Base-by-base conservation (phyloP, 1,140 invertebrate genomes). In the Drosophila rufa region DNA sequence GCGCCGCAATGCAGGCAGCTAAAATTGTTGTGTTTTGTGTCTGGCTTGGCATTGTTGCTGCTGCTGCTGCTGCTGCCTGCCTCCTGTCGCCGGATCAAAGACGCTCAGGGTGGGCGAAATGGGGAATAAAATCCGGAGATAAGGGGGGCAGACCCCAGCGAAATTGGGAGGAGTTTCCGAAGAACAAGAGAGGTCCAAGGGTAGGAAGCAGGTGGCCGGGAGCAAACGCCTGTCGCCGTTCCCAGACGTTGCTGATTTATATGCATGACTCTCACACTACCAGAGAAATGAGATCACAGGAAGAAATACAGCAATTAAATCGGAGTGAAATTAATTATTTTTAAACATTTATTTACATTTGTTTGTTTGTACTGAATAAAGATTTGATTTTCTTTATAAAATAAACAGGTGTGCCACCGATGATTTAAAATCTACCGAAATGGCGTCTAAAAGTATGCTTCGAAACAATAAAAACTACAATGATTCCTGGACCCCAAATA, bases 21-120 rank as follows among this genome's bases (percentile, higher is more conserved):
- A 80, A 84, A 78, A 84, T 69, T 87, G 84, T 87, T 87, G 85
- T 87, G 85, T 89, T 89, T 89, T 89, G 77, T 89, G 84, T 89
- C 80, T 77, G 82, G 70, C 68, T 56, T 80, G 76, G 77, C 73
- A 89, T 89, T 86, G 82, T 86, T 71, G 66, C 19, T 68, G 55
- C 55, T 61, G 43, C 33, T 86, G 79, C 79, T 67, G 62, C 19
- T 68, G 55, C 55, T 61, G 43, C 33, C 4, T 33, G 33, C 3
- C 14, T 33, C 17, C 45, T 42, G 65, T 51, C 62, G 45, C 38
- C 69, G 53, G 45, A 68, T 51, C 66, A 47, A 46, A 70, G 45
- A 27, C 53, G 14, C 8, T 40, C 19, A 19, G 19, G 38, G 53
- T 42, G 15, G 40, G 15, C 17, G 65, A 25, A 15, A 19, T 27